A percentile compares a stretch with the other conserved stretches of the same genome.
Evolutionary conservation across 2,888 invertebrate genomes (phyloP).

Genomic region (Aleiodes leptofemur): DNA sequence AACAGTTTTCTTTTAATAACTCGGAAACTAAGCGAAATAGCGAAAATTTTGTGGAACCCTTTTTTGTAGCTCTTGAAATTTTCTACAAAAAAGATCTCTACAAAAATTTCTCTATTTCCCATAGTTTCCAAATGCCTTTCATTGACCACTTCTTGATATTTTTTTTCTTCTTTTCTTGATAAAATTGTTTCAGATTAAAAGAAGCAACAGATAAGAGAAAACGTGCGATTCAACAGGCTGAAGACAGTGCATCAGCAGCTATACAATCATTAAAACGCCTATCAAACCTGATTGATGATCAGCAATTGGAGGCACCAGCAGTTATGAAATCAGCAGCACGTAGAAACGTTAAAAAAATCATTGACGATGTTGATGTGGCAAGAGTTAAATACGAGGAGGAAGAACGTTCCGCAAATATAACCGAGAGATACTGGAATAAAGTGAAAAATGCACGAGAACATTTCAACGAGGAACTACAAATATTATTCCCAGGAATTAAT

Average conservation of each 20-base stretch:
- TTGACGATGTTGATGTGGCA: conserved; percentile 79
- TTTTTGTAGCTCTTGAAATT: too few species aligned
- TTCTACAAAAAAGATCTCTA: too few species aligned
- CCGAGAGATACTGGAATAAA: conserved; percentile 90
- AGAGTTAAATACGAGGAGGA: conserved; percentile 80
- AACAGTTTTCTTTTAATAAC: too few species aligned
- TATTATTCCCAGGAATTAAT: conserved; percentile 85
- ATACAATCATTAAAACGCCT: conserved; percentile 74
- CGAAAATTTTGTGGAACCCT: too few species aligned
- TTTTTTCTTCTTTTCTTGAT: too few species aligned
- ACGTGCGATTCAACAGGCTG: conserved; percentile 77
- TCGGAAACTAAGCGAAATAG: too few species aligned
- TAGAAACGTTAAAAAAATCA: conserved; percentile 72
- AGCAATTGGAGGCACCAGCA: conserved; percentile 72
- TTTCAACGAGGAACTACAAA: conserved; percentile 81
- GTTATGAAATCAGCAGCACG: conserved; percentile 69
- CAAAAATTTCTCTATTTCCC: too few species aligned
- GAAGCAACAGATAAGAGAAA: conserved; percentile 80
- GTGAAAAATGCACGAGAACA: conserved; percentile 81
- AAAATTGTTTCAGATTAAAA: conserved; percentile 74
- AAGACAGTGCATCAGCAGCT: conserved; percentile 79
- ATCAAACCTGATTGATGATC: conserved; percentile 73
- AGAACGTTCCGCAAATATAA: conserved; percentile 79
- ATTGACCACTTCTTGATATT: background rate
- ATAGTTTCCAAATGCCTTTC: too few species aligned